phyloP scores from a whole-genome alignment of 2,888 invertebrate genomes.

The Microctonus aethiopoides region DNA sequence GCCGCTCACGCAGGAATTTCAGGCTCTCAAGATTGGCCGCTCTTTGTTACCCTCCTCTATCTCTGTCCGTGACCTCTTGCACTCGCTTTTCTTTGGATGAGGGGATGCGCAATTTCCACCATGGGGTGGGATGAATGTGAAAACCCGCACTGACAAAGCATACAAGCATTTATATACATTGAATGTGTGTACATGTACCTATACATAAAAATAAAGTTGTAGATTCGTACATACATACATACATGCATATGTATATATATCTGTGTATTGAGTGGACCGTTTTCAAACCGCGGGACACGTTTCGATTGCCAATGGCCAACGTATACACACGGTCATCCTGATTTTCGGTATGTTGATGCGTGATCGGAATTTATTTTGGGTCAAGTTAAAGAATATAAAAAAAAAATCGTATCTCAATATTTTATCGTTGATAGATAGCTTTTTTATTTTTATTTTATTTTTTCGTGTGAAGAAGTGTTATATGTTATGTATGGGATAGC shows the following conservation, averaged over 20 bases:
- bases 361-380: constrained; percentile 21
- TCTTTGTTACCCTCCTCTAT: constrained; percentile 33
- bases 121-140: not conserved
- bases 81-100: not conserved
- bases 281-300: constrained; percentile 32
- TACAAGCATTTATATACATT: constrained; percentile 3
- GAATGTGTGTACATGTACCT: constrained; percentile 1
- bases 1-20: constrained; percentile 35
- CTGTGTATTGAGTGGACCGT: not conserved
- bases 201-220: too few species aligned
- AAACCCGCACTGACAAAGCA: not conserved
- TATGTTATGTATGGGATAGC: not conserved
- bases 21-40: constrained; percentile 37
- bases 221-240: too few species aligned
- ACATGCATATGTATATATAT: too few species aligned
- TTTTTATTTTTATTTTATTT: not conserved
- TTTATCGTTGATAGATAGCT: too few species aligned
- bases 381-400: not conserved
- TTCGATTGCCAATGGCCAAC: constrained; percentile 29
- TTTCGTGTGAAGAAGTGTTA: not conserved
- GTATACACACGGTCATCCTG: not conserved
- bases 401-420: not conserved
- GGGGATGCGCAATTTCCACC: not conserved
- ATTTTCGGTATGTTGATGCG: constrained; percentile 2
- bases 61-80: constrained; percentile 1